Percentiles rank a stretch among this genome's conserved stretches.
Evolutionary conservation across 92 coral and sea anemone genomes (phyloP).

Genomic region (Diadumene lineata): DNA sequence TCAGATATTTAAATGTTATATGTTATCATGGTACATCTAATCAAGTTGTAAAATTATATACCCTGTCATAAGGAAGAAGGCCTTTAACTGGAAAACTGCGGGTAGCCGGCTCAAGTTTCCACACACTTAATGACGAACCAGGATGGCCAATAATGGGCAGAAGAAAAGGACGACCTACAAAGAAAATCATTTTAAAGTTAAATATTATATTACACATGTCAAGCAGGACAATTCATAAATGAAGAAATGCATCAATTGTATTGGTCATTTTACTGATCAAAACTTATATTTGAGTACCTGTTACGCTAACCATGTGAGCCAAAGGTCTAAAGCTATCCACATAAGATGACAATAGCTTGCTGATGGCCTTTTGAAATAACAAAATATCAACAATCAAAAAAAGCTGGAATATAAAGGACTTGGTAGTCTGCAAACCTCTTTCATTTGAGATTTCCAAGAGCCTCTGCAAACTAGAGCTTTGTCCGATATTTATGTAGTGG

Average conservation of each 20-base stretch:
- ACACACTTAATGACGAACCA: constrained; percentile 79
- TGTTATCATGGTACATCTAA: too few species aligned
- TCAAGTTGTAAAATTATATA: constrained; percentile 3
- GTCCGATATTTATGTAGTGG: too few species aligned
- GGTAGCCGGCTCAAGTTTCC: constrained; percentile 91
- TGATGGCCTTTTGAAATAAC: constrained; percentile 66
- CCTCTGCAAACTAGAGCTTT: too few species aligned
- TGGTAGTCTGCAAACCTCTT: too few species aligned
- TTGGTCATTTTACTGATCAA: not conserved
- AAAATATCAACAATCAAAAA: too few species aligned
- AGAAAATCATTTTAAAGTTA: not conserved
- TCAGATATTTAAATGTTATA: too few species aligned
- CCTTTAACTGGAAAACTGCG: constrained; percentile 88
- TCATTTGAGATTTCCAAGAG: too few species aligned
- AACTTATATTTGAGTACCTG: constrained; percentile 51
- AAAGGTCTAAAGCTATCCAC: constrained; percentile 84
- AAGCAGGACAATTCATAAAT: too few species aligned
- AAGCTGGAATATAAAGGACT: too few species aligned
- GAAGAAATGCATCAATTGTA: too few species aligned
- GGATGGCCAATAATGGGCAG: constrained; percentile 97
- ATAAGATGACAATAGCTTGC: constrained; percentile 82
- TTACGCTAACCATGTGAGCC: constrained; percentile 89
- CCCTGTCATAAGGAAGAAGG: constrained; percentile 93
- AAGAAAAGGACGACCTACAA: constrained; percentile 85
- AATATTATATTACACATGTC: not conserved